Evolutionary conservation across 2,113 vertebrate genomes (phyloP).

Genomic region (Sorex fumeus): DNA sequence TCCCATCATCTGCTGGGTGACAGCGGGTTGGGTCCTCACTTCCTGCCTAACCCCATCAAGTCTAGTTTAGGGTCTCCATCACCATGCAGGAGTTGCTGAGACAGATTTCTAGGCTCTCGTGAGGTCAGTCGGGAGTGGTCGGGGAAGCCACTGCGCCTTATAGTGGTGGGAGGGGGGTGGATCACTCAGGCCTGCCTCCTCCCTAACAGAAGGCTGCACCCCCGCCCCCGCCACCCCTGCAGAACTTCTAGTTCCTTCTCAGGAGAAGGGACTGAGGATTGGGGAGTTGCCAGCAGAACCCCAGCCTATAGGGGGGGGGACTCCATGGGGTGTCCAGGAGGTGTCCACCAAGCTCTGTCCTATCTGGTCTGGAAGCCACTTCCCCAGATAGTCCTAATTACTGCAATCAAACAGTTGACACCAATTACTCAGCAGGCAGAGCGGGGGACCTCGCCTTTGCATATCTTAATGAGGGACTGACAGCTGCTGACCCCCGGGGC

Average conservation of each 20-base stretch:
- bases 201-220: background rate
- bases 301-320: conserved; percentile 84
- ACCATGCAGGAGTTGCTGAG: background rate
- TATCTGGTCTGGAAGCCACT: conserved; percentile 81
- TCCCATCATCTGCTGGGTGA: no score
- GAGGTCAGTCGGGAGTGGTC: background rate
- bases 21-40: no score
- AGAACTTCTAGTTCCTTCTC: conserved; percentile 1
- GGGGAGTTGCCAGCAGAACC: conserved; percentile 66
- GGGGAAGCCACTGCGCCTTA: background rate
- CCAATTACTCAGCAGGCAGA: conserved; percentile 93
- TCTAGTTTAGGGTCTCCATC: no score
- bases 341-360: conserved; percentile 53
- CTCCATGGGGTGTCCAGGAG: conserved; percentile 78
- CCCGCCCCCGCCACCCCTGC: background rate
- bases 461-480: conserved; percentile 99
- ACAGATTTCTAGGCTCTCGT: background rate
- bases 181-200: background rate
- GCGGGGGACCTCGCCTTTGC: conserved; percentile 88
- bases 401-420: conserved; percentile 98
- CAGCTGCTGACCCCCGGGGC: conserved; percentile 96
- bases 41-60: no score
- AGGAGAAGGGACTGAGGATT: background rate
- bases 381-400: conserved; percentile 98
- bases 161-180: background rate